These are phyloP conservation scores for Myotis daubentonii DNA, from an alignment of 2,797 vertebrate species.

Conservation along the genomic window DNA sequence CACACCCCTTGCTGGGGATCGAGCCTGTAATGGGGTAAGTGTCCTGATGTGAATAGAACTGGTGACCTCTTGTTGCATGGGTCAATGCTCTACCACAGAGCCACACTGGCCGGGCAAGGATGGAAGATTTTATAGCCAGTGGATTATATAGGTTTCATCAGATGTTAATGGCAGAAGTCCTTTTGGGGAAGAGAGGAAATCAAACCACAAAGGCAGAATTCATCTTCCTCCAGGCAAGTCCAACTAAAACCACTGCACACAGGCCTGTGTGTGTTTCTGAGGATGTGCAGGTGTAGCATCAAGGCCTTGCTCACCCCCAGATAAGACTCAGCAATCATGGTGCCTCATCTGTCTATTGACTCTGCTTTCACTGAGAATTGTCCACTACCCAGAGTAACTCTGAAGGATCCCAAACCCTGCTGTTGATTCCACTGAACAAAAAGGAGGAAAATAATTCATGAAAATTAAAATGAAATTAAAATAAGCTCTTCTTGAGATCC, in stretches of 20 bases:
- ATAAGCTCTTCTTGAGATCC: background rate
- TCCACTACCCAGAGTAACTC: background rate
- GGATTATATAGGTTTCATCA: background rate
- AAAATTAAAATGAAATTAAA: background rate
- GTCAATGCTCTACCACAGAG: too few relatives aligned
- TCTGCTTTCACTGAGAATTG: background rate
- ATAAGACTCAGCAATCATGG: background rate
- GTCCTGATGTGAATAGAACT: too few relatives aligned
- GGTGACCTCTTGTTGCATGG: too few relatives aligned
- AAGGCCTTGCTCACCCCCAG: background rate
- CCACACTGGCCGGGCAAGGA: too few relatives aligned
- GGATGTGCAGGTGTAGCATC: background rate
- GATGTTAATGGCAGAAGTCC: background rate
- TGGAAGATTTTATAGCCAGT: background rate
- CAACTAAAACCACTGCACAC: background rate
- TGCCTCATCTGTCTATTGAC: background rate
- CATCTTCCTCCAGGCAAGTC: background rate
- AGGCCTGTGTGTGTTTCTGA: background rate
- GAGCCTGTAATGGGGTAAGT: too few relatives aligned
- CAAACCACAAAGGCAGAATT: background rate
- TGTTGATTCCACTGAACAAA: background rate
- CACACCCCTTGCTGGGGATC: too few relatives aligned
- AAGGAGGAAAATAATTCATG: constrained; percentile 43
- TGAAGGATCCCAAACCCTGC: background rate
- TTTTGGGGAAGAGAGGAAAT: background rate